Evolutionary conservation across 2,888 invertebrate genomes (phyloP).

Genomic region (Zelleria hepariella): DNA sequence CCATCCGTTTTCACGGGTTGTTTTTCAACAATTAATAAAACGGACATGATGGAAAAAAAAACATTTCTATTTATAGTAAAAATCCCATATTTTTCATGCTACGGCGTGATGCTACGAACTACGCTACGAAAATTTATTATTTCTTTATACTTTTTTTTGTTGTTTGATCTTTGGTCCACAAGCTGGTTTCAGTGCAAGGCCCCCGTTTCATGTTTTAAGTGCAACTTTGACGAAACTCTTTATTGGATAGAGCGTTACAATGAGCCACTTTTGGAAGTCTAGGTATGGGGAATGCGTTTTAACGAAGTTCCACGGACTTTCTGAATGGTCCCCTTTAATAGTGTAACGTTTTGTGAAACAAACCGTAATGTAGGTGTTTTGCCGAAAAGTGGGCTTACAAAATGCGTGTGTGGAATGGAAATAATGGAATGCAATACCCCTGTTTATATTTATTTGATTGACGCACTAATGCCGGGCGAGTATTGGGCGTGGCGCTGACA

Average conservation of each 20-base stretch:
- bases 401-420: not conserved
- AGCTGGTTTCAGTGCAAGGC: not conserved
- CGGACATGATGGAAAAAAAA: no score
- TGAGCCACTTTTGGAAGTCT: not conserved
- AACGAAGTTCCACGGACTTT: not conserved
- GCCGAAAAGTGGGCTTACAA: not conserved
- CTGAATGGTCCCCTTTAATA: not conserved
- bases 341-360: not conserved
- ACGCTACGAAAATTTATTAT: no score
- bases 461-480: no score
- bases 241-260: slow-evolving; percentile 3
- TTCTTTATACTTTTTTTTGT: not conserved
- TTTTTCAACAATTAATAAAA: no score
- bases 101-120: no score
- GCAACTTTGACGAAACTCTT: slow-evolving; percentile 50
- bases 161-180: no score
- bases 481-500: no score
- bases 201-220: slow-evolving; percentile 35
- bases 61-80: no score
- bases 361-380: not conserved
- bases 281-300: not conserved
- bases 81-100: no score
- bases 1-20: no score
- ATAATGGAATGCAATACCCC: not conserved
- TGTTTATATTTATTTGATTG: not conserved